phyloP scores from a whole-genome alignment of 2,113 vertebrate species.

The Uria aalge region DNA sequence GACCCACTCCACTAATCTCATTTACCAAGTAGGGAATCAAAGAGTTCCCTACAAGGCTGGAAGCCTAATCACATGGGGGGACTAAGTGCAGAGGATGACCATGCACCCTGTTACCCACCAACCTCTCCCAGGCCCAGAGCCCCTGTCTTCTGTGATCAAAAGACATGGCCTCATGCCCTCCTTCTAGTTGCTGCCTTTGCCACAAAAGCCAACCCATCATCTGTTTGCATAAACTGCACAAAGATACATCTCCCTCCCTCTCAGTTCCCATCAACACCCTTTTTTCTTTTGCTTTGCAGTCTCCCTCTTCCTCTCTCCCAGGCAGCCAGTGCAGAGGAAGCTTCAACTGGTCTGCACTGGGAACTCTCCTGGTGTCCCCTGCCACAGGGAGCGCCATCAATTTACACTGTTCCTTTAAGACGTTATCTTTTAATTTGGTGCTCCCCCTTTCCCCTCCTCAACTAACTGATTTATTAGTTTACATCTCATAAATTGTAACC shows the following conservation, averaged over 20 bases:
- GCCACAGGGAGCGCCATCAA: background rate
- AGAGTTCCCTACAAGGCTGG: background rate
- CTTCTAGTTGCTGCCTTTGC: background rate
- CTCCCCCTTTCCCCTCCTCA: slow-evolving; percentile 38
- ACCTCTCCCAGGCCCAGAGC: background rate
- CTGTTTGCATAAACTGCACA: background rate
- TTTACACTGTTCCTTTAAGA: slow-evolving; percentile 46
- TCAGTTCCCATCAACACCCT: background rate
- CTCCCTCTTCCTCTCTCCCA: background rate
- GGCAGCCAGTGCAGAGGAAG: background rate
- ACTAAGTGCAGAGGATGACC: background rate
- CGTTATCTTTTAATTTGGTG: slow-evolving; percentile 40
- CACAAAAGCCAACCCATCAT: background rate
- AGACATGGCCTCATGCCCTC: background rate
- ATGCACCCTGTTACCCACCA: background rate
- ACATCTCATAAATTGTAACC: slow-evolving; percentile 56
- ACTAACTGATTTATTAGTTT: slow-evolving; percentile 55
- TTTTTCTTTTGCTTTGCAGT: background rate
- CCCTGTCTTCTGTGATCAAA: background rate
- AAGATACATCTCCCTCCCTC: background rate
- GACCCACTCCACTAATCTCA: background rate
- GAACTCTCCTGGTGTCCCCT: background rate
- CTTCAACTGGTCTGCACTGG: background rate
- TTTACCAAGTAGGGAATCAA: background rate
- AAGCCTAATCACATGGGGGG: background rate